Conservation (phyloP, 2,797 vertebrate species). For the Malurus leucopterus region DNA sequence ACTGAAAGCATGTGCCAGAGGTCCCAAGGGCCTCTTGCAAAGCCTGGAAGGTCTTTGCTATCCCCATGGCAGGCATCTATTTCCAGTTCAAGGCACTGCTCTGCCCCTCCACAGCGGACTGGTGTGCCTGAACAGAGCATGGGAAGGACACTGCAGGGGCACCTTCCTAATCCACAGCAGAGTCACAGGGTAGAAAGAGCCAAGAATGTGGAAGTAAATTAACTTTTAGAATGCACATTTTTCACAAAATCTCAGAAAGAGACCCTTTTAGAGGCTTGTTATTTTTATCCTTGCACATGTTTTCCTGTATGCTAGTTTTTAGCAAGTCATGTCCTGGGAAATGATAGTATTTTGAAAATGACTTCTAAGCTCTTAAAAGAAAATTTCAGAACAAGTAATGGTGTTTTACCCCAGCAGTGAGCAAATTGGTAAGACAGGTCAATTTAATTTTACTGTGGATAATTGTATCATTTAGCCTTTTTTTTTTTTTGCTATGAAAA, state of each 20-base stretch:
- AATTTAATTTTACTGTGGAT: constrained; percentile 23
- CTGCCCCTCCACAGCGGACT: not conserved
- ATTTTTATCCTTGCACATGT: not conserved
- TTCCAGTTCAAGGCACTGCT: not conserved
- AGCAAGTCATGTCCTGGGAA: not conserved
- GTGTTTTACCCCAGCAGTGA: not conserved
- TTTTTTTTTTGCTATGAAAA: not conserved
- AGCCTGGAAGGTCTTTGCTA: not conserved
- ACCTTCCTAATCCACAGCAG: not conserved
- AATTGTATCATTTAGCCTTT: not conserved
- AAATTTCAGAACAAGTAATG: not conserved
- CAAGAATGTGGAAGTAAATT: not conserved
- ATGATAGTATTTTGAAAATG: not conserved
- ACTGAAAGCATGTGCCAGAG: not conserved
- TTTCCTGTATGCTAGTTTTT: not conserved
- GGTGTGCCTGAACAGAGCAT: not conserved
- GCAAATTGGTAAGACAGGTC: not conserved
- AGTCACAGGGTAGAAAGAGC: not conserved
- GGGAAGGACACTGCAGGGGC: not conserved
- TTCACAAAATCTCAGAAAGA: not conserved
- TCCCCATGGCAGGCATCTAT: not conserved
- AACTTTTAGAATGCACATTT: not conserved
- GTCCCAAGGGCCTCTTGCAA: not conserved
- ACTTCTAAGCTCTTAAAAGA: not conserved
- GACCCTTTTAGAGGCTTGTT: not conserved